Percentiles rank a stretch among this genome's conserved stretches.
phyloP scores from a whole-genome alignment of 2,888 invertebrate genomes.

The Protodeltote pygarga region DNA sequence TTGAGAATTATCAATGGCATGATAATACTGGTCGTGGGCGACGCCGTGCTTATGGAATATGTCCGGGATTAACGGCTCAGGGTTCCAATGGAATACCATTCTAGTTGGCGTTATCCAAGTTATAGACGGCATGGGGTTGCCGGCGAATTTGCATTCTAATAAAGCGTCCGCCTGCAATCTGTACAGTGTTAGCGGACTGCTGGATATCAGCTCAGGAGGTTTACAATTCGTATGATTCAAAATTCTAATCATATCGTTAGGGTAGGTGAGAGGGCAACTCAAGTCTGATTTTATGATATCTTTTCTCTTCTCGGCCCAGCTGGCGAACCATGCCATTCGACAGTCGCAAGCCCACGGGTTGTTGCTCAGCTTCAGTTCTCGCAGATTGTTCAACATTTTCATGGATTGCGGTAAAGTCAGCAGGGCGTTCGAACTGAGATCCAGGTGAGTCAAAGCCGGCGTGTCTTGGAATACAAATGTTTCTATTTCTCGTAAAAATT shows the following conservation, averaged over 20 bases:
- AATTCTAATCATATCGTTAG: constrained; percentile 90
- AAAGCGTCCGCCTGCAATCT: constrained; percentile 89
- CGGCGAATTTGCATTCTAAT: constrained; percentile 92
- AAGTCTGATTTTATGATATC: constrained; percentile 87
- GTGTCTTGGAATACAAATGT: constrained; percentile 88
- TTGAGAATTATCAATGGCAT: constrained; percentile 76
- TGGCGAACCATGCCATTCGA: constrained; percentile 92
- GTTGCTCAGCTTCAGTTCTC: constrained; percentile 89
- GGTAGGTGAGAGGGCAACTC: constrained; percentile 89
- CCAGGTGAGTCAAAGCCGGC: constrained; percentile 87
- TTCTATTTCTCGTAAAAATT: constrained; percentile 87
- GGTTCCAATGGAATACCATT: constrained; percentile 92
- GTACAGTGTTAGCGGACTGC: constrained; percentile 89
- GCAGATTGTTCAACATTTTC: constrained; percentile 88
- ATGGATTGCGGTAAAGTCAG: constrained; percentile 91
- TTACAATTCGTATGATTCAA: constrained; percentile 90
- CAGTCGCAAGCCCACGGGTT: constrained; percentile 96
- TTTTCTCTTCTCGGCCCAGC: constrained; percentile 82
- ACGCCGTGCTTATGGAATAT: constrained; percentile 89
- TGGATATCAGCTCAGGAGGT: constrained; percentile 87
- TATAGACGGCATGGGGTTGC: constrained; percentile 92
- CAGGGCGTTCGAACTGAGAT: constrained; percentile 90
- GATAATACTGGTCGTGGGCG: constrained; percentile 86
- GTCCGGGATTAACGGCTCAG: constrained; percentile 89
- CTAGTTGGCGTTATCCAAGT: constrained; percentile 94